Evolutionary conservation across 2,888 invertebrate genomes (phyloP).

Genomic region (Chymomyza caudatula): DNA sequence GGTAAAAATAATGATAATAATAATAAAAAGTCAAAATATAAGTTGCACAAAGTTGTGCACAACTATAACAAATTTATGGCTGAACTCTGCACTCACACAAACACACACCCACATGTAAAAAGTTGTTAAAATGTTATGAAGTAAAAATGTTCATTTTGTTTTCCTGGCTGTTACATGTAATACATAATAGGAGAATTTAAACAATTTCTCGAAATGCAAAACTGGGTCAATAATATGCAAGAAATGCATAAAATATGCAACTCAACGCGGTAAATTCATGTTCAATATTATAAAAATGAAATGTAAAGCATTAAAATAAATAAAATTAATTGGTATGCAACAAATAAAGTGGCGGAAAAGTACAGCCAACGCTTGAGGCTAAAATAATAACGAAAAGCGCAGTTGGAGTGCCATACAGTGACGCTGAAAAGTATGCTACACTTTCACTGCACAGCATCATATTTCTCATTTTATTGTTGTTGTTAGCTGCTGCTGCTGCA

Average conservation of each 20-base stretch:
- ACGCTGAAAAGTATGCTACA: constrained; percentile 5
- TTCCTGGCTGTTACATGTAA: constrained; percentile 20
- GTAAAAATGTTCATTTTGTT: constrained; percentile 52
- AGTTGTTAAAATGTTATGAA: constrained; percentile 4
- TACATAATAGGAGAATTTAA: constrained; percentile 35
- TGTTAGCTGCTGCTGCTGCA: neutral
- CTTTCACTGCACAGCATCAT: neutral
- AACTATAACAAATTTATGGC: constrained; percentile 39
- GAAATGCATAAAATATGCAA: constrained; percentile 62
- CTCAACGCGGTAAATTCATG: constrained; percentile 15
- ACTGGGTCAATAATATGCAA: constrained; percentile 72
- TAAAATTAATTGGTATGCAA: constrained; percentile 66
- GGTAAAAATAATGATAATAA: neutral
- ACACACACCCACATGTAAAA: neutral
- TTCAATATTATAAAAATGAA: constrained; percentile 5
- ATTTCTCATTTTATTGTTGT: neutral
- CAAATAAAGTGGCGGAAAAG: constrained; percentile 16
- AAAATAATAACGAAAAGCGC: neutral
- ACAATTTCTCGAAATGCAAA: constrained; percentile 37
- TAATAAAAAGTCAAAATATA: neutral
- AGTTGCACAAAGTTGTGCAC: constrained; percentile 17
- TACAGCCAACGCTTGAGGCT: neutral
- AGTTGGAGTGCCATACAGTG: neutral
- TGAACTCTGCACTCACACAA: constrained; percentile 41
- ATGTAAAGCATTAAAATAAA: constrained; percentile 59